phyloP scores from a whole-genome alignment of 1,140 invertebrate species.

The Drosophila bipectinata region DNA sequence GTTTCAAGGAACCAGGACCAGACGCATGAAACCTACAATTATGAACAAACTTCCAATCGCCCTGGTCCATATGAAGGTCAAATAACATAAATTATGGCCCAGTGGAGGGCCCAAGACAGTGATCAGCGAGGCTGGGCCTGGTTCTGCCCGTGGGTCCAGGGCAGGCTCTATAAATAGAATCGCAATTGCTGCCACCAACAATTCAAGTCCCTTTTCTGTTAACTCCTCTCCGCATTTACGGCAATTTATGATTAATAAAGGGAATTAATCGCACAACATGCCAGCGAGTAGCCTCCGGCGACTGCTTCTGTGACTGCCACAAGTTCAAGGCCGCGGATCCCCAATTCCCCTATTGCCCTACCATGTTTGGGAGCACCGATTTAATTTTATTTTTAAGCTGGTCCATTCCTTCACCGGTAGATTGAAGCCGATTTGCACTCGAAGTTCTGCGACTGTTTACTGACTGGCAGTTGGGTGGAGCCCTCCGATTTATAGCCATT shows the following conservation, averaged over 20 bases:
- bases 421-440: neutral
- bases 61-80: conserved; percentile 62
- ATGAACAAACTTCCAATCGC: conserved; percentile 35
- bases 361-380: neutral
- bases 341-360: neutral
- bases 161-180: conserved; percentile 62
- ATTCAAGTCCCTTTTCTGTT: conserved; percentile 38
- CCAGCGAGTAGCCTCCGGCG: conserved; percentile 15
- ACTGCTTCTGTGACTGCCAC: neutral
- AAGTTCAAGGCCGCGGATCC: neutral
- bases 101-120: conserved; percentile 32
- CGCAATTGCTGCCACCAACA: conserved; percentile 51
- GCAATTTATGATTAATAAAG: conserved; percentile 79
- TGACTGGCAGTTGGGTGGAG: conserved; percentile 5
- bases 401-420: conserved; percentile 7
- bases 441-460: conserved; percentile 1
- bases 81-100: conserved; percentile 78
- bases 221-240: conserved; percentile 22
- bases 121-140: neutral
- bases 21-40: conserved; percentile 57
- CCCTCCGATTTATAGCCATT: conserved; percentile 22
- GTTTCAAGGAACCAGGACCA: neutral
- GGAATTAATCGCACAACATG: conserved; percentile 40
- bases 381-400: neutral
- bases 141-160: conserved; percentile 22